A percentile compares a stretch with the other conserved stretches of the same genome.
phyloP scores from a whole-genome alignment of 1,140 invertebrate species.

The Drepana arcuata region DNA sequence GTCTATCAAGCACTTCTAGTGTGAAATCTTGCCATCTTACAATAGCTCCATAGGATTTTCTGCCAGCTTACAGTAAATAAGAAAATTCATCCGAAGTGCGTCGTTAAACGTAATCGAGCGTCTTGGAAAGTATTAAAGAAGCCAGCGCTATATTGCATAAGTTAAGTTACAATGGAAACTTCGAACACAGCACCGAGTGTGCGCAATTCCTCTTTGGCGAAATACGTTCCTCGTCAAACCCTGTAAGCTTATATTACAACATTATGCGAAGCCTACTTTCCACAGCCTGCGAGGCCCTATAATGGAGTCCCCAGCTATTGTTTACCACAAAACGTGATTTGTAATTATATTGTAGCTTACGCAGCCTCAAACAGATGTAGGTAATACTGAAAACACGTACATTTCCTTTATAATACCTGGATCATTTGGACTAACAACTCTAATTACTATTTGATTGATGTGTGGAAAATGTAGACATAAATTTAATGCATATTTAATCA shows the following conservation, averaged over 20 bases:
- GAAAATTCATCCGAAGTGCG: slow-evolving; percentile 60
- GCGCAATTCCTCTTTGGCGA: slow-evolving; percentile 50
- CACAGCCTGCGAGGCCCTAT: too few relatives aligned
- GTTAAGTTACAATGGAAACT: slow-evolving; percentile 68
- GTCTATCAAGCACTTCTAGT: slow-evolving; percentile 45
- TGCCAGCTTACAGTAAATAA: slow-evolving; percentile 59
- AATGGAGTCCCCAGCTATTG: not conserved
- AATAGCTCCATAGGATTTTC: slow-evolving; percentile 44
- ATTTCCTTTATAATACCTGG: too few relatives aligned
- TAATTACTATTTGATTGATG: too few relatives aligned
- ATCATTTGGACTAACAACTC: too few relatives aligned
- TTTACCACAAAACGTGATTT: too few relatives aligned
- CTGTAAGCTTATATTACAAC: slow-evolving; percentile 26
- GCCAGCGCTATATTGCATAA: slow-evolving; percentile 68
- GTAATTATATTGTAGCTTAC: slow-evolving; percentile 5
- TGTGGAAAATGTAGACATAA: too few relatives aligned
- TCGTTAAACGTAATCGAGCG: slow-evolving; percentile 67
- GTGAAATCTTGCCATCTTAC: slow-evolving; percentile 45
- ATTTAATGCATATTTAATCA: too few relatives aligned
- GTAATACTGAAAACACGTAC: too few relatives aligned
- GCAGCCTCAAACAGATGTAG: not conserved
- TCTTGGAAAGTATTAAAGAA: slow-evolving; percentile 66
- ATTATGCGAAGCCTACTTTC: slow-evolving; percentile 8
- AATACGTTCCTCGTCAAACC: slow-evolving; percentile 40
- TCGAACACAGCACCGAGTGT: slow-evolving; percentile 56